phyloP scores from a whole-genome alignment of 1,140 invertebrate genomes.

The Odontomachus brunneus region DNA sequence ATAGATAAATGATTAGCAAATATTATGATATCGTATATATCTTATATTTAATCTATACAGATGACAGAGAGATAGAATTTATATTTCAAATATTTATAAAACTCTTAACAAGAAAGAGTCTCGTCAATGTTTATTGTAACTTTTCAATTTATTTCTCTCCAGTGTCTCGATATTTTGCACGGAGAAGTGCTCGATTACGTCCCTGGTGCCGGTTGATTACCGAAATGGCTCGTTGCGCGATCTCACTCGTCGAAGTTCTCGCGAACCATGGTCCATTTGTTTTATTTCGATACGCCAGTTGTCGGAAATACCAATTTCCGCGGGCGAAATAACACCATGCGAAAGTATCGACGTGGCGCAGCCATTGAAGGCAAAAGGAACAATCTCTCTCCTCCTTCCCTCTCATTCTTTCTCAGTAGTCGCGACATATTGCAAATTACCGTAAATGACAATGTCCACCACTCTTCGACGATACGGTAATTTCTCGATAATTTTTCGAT shows the following conservation, averaged over 20 bases:
- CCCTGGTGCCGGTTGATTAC: background rate
- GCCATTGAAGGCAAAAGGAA: constrained; percentile 21
- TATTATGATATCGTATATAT: no score
- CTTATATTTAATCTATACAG: no score
- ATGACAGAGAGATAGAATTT: no score
- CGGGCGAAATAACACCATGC: constrained; percentile 75
- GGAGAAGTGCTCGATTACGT: background rate
- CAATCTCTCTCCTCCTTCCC: background rate
- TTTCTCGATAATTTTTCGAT: constrained; percentile 16
- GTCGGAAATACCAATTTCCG: constrained; percentile 74
- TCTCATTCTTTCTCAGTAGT: no score
- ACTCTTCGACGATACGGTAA: background rate
- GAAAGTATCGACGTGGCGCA: constrained; percentile 68
- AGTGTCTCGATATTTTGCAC: background rate
- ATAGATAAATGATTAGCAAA: no score
- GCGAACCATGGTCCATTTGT: constrained; percentile 69
- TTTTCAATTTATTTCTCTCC: background rate
- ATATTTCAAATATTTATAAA: no score
- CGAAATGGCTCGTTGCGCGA: constrained; percentile 8
- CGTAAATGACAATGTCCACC: background rate
- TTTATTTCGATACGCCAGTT: constrained; percentile 42
- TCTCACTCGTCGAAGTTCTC: constrained; percentile 67
- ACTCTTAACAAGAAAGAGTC: no score
- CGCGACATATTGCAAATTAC: background rate
- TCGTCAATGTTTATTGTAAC: no score